phyloP scores from a whole-genome alignment of 2,113 vertebrate species.

The Nesogale talazaci region DNA sequence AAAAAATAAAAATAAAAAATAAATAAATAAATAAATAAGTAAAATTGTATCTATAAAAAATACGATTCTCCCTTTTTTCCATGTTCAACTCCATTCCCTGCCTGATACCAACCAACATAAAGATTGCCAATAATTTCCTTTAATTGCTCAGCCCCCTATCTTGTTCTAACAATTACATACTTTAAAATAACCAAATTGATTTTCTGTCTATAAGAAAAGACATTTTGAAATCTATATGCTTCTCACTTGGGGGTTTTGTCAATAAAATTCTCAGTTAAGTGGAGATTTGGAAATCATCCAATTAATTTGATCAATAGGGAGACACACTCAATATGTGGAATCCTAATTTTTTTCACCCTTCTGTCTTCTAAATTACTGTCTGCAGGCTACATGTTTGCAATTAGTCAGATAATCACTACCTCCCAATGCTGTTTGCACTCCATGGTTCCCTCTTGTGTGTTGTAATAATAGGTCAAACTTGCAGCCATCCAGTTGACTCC shows the following conservation, averaged over 20 bases:
- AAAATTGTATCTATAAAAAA: background rate
- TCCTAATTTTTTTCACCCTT: constrained; percentile 34
- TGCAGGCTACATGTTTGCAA: constrained; percentile 12
- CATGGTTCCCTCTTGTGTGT: background rate
- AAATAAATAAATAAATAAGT: too few species aligned
- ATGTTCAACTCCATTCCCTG: background rate
- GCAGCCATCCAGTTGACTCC: too few species aligned
- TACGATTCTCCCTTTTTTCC: background rate
- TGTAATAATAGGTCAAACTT: background rate
- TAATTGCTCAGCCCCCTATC: constrained; percentile 64
- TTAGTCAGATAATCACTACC: background rate
- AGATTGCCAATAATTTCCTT: background rate
- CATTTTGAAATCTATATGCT: constrained; percentile 68
- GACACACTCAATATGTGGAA: constrained; percentile 68
- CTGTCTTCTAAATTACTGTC: constrained; percentile 42
- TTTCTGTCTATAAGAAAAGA: constrained; percentile 71
- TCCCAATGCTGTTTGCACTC: background rate
- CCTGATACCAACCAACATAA: background rate
- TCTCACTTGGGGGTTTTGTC: constrained; percentile 72
- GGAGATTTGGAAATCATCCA: constrained; percentile 77
- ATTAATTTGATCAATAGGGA: constrained; percentile 74
- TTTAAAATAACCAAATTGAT: constrained; percentile 74
- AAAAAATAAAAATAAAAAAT: too few species aligned
- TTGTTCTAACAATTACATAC: constrained; percentile 56
- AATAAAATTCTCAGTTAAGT: constrained; percentile 74